A percentile compares a stretch with the other conserved stretches of the same genome.
phyloP scores from a whole-genome alignment of 2,113 vertebrate genomes.

The Scomber scombrus region DNA sequence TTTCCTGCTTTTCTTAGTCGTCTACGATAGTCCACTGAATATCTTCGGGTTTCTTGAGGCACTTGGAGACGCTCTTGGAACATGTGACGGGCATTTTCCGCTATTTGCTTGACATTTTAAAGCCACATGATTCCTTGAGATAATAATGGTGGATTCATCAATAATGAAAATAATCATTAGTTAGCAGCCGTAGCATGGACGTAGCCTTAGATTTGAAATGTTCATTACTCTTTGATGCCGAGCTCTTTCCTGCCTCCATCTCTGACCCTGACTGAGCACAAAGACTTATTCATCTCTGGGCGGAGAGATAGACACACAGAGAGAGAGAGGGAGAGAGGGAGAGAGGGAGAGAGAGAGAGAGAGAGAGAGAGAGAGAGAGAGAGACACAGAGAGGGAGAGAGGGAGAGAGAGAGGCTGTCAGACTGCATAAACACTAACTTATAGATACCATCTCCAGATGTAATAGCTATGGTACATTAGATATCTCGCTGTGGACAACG shows the following conservation, averaged over 20 bases:
- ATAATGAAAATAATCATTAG: neutral
- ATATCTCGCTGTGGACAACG: neutral
- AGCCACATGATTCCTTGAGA: no score
- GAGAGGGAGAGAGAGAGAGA: neutral
- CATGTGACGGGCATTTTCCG: no score
- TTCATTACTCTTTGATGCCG: conserved; percentile 1
- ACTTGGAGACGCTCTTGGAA: no score
- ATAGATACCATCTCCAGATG: conserved; percentile 17
- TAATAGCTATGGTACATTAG: conserved; percentile 30
- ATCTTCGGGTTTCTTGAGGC: no score
- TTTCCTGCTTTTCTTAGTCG: no score
- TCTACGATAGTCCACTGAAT: no score
- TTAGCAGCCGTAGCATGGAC: neutral
- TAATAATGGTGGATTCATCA: neutral
- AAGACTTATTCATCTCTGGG: conserved; percentile 40
- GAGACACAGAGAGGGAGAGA: neutral
- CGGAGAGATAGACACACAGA: neutral
- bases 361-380: neutral
- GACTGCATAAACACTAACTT: conserved; percentile 18
- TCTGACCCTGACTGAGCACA: conserved; percentile 41
- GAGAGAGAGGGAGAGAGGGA: conserved; percentile 1
- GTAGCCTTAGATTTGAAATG: conserved; percentile 4
- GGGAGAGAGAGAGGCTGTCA: neutral
- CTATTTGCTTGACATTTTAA: no score
- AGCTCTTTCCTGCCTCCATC: conserved; percentile 19